Base-by-base conservation (phyloP, 2,113 vertebrate genomes). In the Nematolebias whitei region DNA sequence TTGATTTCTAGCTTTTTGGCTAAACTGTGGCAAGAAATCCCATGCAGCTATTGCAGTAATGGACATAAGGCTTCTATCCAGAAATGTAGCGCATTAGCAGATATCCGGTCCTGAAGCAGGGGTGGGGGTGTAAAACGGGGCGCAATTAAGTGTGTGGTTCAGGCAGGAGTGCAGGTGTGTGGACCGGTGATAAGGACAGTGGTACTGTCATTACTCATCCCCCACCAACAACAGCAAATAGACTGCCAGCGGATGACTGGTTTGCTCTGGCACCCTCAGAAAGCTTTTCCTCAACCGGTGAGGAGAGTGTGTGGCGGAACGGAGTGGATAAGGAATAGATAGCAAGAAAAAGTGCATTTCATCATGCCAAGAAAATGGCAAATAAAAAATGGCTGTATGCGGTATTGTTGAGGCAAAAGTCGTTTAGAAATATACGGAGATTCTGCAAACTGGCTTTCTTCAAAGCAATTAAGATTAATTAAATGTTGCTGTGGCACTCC, bases 101-200 rank as follows among this genome's bases (percentile, higher is more conserved):
- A 95, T 91, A 90, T 85, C 85, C 68, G 91, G 92, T 68, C 72
- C 73, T 70, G 63, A 73, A 68, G 71, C 57, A 78, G 56, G 63
- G 71, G 71, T 32, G 74, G 70, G 41, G 68, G 76, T 51, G 51
- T 15, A 59, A 29, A 32, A 61, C 64, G 58, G 65, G 74, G 88
- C 61, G 82, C 88, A 96, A 95, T 96, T 94, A 95, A 93, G 88
- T 79, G 63, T 76, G 77, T 79, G 76, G 84, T 67, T 85, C 89
- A 90, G 85, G 85, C 63, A 88, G 92, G 91, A 91, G 89, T 82
- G 90, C 89, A 92, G 91, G 88, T 90, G 87, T 93, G 91, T 78
- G 92, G 91, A 92, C 89, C 88, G 80, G 86, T 77, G 89, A 89
- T 87, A 93, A 85, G 83, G 79, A 92, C 84, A 80, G 79, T 88